Percentiles rank a stretch among this genome's conserved stretches.
These are phyloP conservation scores for Littorina saxatilis DNA, from an alignment of 1,140 invertebrate species.

Conservation along the genomic window DNA sequence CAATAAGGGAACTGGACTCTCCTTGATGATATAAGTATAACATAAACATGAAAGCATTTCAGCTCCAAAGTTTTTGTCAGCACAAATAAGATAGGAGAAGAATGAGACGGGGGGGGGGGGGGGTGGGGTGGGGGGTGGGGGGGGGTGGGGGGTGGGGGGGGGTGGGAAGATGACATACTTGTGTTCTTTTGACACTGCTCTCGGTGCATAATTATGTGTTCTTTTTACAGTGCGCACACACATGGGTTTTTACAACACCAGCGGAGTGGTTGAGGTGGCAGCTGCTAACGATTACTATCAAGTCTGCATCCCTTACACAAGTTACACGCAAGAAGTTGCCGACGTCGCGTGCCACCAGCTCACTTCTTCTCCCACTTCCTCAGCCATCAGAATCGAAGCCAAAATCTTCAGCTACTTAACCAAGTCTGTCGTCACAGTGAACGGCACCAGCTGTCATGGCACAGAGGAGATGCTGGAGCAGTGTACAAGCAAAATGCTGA, in stretches of 20 bases:
- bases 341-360: neutral
- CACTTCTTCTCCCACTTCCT: neutral
- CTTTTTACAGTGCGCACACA: neutral
- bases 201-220: too few relatives aligned
- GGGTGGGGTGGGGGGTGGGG: too few relatives aligned
- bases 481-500: neutral
- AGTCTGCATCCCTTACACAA: neutral
- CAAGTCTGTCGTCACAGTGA: neutral
- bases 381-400: neutral
- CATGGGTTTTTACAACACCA: slow-evolving; percentile 17
- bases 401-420: neutral
- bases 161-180: too few relatives aligned
- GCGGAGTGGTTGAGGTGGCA: slow-evolving; percentile 11
- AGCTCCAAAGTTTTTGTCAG: too few relatives aligned
- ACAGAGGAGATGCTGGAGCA: slow-evolving; percentile 1
- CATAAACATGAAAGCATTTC: too few relatives aligned
- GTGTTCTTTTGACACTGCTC: too few relatives aligned
- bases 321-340: neutral
- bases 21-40: too few relatives aligned
- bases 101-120: too few relatives aligned
- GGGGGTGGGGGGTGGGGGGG: too few relatives aligned
- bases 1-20: too few relatives aligned
- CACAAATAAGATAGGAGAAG: too few relatives aligned
- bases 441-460: slow-evolving; percentile 4
- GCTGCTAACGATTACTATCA: neutral